Evolutionary conservation across 2,113 vertebrate genomes (phyloP), one percentile per base, ranked within the genome.

Genomic region (Balaeniceps rex): DNA sequence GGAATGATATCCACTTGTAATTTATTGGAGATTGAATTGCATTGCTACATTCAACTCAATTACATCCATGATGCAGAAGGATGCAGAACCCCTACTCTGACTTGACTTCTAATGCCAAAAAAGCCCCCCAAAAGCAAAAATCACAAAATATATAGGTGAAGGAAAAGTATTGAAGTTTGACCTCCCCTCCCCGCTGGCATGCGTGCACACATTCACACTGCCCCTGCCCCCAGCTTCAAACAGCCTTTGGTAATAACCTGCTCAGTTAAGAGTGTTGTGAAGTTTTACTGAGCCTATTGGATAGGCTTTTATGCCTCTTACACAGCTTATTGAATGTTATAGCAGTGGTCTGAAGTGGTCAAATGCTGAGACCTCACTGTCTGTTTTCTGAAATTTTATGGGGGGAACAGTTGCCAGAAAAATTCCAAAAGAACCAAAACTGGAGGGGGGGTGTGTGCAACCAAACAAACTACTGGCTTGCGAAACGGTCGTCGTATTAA

Each of bases 141-240:
- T 60, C 8, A 25, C 40, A 33, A 60, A 85, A 82, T 36, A 34
- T 2, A 3, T 14, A 14, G 6, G 14, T 0, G 3, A 69, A 92
- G 47, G 24, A 18, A 65, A 84, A 68, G 8, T 51, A 21, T 33
- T 63, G 5, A 46, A 42, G n/a, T 75, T 86, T 51, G 47, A 36
- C 19, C 9, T 84, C 4, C 14, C 2, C 11, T 68, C 13, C 10
- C 6, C 76, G 22, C 2, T 4, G 47, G 12, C 11, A 6, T 1
- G 0, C 1, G 1, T 47, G 12, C 23, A 36, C 18, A 6, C 22
- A 19, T 9, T 6, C 4, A 7, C 2, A 15, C 42, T 44, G 42
- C 5, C 3, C 17, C 12, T 12, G n/a, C 3, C 9, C 11, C 11
- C 28, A 19, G 31, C 28, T 79, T 93, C 61, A 49, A 69, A 82